Evolutionary conservation across 2,797 vertebrate genomes (phyloP).

Genomic region (Perodicticus potto): DNA sequence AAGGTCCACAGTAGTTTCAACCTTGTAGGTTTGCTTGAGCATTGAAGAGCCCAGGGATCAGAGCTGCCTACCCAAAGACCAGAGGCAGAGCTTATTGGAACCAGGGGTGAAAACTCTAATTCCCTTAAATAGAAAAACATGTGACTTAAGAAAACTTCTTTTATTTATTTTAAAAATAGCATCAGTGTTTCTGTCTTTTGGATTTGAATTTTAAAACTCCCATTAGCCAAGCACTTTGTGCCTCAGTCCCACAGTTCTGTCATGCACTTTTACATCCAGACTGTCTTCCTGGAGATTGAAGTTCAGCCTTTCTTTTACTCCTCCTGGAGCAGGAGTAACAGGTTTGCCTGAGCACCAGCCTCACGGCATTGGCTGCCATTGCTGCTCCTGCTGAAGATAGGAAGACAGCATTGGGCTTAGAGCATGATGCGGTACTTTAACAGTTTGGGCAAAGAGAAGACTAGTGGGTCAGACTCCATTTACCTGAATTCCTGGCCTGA

Average conservation of each 20-base stretch:
- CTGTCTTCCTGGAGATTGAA: background rate
- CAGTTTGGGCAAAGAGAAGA: background rate
- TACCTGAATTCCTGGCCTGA: background rate
- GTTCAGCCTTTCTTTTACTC: background rate
- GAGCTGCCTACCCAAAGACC: background rate
- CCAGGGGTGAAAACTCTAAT: background rate
- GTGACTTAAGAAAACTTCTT: background rate
- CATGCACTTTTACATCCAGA: background rate
- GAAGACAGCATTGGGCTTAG: background rate
- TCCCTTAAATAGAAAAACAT: background rate
- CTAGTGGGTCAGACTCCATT: background rate
- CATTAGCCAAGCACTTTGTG: background rate
- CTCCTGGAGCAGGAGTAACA: background rate
- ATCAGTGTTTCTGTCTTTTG: background rate
- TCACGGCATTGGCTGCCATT: background rate
- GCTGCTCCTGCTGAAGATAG: background rate
- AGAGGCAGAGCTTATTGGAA: slow-evolving; percentile 13
- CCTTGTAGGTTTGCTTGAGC: background rate
- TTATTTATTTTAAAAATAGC: background rate
- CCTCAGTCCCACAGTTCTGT: background rate
- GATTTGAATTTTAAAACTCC: background rate
- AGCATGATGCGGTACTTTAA: background rate
- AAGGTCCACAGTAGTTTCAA: background rate
- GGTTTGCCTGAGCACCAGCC: background rate
- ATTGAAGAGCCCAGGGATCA: background rate